A percentile compares a stretch with the other conserved stretches of the same genome.
phyloP scores from a whole-genome alignment of 2,113 vertebrate genomes.

The Tonatia bakeri region DNA sequence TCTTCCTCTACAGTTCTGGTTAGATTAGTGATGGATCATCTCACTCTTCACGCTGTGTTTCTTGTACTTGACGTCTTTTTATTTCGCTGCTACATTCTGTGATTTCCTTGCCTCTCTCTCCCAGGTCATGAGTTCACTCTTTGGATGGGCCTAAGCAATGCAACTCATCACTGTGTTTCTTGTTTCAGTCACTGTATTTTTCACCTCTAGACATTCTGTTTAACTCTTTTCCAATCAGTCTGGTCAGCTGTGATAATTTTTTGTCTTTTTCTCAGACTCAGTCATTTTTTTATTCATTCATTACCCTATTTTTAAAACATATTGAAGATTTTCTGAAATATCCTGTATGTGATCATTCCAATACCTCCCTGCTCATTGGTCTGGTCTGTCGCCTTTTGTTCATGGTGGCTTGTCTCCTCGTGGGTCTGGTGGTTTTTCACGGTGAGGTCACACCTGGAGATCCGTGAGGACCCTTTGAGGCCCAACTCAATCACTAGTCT shows the following conservation, averaged over 20 bases:
- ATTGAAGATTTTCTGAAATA: not conserved
- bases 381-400: not conserved
- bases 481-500: not conserved
- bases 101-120: not conserved
- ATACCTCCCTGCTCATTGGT: not conserved
- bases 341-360: not conserved
- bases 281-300: not conserved
- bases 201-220: not conserved
- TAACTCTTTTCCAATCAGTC: not conserved
- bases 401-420: not conserved
- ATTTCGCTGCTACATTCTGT: not conserved
- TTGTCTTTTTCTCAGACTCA: not conserved
- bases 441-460: not conserved
- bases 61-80: not conserved
- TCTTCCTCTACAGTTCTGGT: not conserved
- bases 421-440: not conserved
- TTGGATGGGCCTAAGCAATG: not conserved
- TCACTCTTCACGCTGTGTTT: not conserved
- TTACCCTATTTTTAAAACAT: not conserved
- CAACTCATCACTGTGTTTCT: not conserved
- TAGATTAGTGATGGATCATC: not conserved
- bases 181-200: not conserved
- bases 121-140: not conserved
- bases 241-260: not conserved
- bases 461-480: not conserved